These are phyloP conservation scores for Enteromius afrohamiltoni DNA, from an alignment of 2,797 vertebrate genomes.

Conservation along the genomic window DNA sequence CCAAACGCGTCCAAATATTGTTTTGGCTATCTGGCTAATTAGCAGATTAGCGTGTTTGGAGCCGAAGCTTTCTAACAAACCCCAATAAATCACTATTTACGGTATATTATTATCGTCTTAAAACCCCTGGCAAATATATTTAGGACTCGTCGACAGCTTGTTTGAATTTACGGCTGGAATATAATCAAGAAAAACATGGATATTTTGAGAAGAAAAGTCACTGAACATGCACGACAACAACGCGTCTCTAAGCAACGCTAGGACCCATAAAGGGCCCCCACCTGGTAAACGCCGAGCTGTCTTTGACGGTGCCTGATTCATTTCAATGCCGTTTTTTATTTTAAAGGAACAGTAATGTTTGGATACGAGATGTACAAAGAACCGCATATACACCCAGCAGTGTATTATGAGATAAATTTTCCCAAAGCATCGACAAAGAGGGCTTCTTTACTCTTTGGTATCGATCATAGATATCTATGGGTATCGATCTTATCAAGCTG, in stretches of 20 bases:
- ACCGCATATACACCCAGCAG: too few species aligned
- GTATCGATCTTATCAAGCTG: too few species aligned
- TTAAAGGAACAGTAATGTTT: not conserved
- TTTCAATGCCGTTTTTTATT: not conserved
- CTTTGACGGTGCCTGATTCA: conserved; percentile 12
- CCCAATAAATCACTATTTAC: not conserved
- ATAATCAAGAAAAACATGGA: not conserved
- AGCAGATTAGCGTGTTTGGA: conserved; percentile 19
- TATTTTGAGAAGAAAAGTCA: not conserved
- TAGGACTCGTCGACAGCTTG: not conserved
- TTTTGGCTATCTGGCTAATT: conserved; percentile 13
- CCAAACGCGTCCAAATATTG: not conserved
- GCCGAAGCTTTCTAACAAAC: not conserved
- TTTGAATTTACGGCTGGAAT: not conserved
- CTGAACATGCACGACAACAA: conserved; percentile 38
- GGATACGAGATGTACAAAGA: too few species aligned
- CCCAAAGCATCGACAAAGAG: too few species aligned
- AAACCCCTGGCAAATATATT: not conserved
- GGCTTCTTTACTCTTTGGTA: too few species aligned
- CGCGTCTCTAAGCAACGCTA: conserved; percentile 39
- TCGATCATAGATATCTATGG: too few species aligned
- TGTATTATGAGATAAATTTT: too few species aligned
- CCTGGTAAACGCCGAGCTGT: not conserved
- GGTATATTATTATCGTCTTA: not conserved
- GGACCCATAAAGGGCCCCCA: not conserved